Evolutionary conservation across 1,140 invertebrate species (phyloP), one percentile per base, ranked within the genome.

Genomic region (Drosophila melanica): DNA sequence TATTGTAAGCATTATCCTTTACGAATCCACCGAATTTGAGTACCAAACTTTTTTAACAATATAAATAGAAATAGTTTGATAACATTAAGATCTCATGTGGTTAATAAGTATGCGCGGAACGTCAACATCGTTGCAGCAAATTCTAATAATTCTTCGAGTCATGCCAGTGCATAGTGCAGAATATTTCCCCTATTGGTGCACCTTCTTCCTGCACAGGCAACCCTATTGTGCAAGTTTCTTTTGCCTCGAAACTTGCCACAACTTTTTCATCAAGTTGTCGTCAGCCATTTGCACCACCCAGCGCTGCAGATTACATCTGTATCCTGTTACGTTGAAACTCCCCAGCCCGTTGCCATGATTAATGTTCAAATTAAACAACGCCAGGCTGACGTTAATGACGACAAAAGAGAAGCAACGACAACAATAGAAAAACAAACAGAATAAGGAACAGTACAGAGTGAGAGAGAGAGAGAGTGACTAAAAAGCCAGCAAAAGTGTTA

Each of bases 291-390:
- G 27, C 20, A 16, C 33, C 16, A 41, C 12, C 35, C 55, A 58
- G 30, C 23, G 57, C 41, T 64, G 67, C 58, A 75, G 45, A 63
- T 51, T 64, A 70, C 75, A 69, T 44, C 59, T 51, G 41, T 74
- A 74, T 75, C 41, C 59, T 12, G 71, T 75, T 77, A 75, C 75
- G 39, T 41, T 30, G 45, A 33, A 10, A 10, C 44, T 62, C 23
- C 23, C 37, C 41, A 57, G 18, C 33, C 12, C 45, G 39, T 18
- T 55, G 48, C 67, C 75, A 87, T 86, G 82, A 86, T 87, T 86
- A 87, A 86, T 86, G 82, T 68, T 73, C 79, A 86, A 86, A 86
- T 86, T 87, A 87, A 86, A 86, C 84, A 81, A 82, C 82, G 65
- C 67, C 68, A 60, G 57, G 50, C 62, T 87, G 82, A 86, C 82